Base-by-base conservation (phyloP, 2,797 vertebrate species). In the Moxostoma hubbsi region DNA sequence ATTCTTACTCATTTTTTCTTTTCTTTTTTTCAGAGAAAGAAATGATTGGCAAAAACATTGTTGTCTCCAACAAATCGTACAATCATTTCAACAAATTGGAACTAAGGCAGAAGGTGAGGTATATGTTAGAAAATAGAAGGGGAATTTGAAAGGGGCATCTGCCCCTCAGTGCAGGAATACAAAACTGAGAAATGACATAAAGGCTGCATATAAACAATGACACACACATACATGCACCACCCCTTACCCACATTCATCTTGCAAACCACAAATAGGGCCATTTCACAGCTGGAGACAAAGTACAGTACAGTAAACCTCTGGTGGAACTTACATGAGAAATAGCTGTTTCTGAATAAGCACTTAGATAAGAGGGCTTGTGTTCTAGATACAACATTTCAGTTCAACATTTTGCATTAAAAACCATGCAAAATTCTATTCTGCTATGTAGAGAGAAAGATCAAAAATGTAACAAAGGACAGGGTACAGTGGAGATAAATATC, bases 81-180 rank as follows among this genome's bases (percentile, higher is more conserved):
- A 95, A 92, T 94, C 92, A 93, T 91, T 88, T 62, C 85, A 90
- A 91, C 91, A 94, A 92, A 94, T 94, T 90, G 87, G 88, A 94
- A 94, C 91, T 93, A 93, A 94, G 91, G 93, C 92, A 94, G 92
- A 94, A 95, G 88, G 93, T 93, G 94, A 96, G 95, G 95, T 95
- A 95, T 96, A 93, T 94, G 91, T 91, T 90, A 83, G 86, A 90
- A 90, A 88, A 94, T 83, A 91, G 79, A 88, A 86, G 77, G 68
- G 86, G 86, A 90, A 89, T 87, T 90, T 88, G 89, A 92, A 92
- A 91, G 90, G 90, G 92, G 92, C 91, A 92, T 90, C 90, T 85
- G 90, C 92, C 90, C 90, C 92, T 90, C 89, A 92, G 93, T 94
- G 92, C 92, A 95, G 94, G 93, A 94, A 89, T 92, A 92, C 90